Conservation (phyloP, 2,888 invertebrate genomes). For the Julus scanicus region DNA sequence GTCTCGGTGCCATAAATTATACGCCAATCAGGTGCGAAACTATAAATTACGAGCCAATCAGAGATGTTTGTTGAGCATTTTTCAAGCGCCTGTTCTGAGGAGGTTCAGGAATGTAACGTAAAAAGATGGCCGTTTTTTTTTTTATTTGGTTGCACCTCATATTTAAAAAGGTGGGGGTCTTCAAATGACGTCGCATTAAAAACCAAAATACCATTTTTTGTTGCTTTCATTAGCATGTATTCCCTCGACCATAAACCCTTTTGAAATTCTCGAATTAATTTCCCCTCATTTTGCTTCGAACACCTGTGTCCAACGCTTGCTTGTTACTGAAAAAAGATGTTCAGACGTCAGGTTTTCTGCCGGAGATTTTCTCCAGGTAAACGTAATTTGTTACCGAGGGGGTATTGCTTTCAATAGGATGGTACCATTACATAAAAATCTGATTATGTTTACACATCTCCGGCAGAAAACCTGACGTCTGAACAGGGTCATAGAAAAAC, state of each 20-base stretch:
- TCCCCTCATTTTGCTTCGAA: background rate
- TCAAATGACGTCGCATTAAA: background rate
- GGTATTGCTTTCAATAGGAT: too few species aligned
- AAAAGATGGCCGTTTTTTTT: background rate
- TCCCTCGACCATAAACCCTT: slow-evolving; percentile 9
- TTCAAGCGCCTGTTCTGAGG: background rate
- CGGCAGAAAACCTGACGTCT: too few species aligned
- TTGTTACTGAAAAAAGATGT: too few species aligned
- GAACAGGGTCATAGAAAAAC: too few species aligned
- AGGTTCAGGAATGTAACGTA: slow-evolving; percentile 19
- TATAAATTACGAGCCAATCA: slow-evolving; percentile 49
- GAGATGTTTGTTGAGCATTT: slow-evolving; percentile 37
- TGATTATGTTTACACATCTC: too few species aligned
- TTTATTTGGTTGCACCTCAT: slow-evolving; percentile 22
- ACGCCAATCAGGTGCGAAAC: slow-evolving; percentile 44
- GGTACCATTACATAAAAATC: too few species aligned
- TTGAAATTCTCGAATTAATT: slow-evolving; percentile 27
- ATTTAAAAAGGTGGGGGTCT: slow-evolving; percentile 33
- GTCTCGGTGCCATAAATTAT: slow-evolving; percentile 38
- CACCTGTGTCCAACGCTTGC: too few species aligned
- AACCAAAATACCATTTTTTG: background rate
- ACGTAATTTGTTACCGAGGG: too few species aligned
- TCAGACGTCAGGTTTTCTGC: too few species aligned
- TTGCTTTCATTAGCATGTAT: background rate
- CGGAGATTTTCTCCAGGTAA: too few species aligned